Percentiles rank a stretch among this genome's conserved stretches.
Evolutionary conservation across 1,140 invertebrate genomes (phyloP).

Genomic region (Ceratina japonica): DNA sequence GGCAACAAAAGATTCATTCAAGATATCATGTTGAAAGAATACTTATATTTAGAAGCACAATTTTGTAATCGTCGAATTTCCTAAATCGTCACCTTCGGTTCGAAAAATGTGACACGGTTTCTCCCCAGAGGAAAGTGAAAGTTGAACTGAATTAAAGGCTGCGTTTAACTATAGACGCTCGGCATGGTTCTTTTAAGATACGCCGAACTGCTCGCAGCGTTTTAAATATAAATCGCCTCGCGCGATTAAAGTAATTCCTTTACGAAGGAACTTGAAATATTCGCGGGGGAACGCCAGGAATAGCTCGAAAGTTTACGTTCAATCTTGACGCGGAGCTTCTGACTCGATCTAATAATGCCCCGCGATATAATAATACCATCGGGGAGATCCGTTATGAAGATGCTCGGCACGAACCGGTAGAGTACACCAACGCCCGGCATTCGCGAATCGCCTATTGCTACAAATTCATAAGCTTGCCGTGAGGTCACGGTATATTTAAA

Average conservation of each 20-base stretch:
- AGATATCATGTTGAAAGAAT: not conserved
- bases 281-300: not conserved
- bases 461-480: constrained; percentile 9
- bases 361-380: constrained; percentile 1
- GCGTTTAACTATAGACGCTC: not conserved
- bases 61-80: constrained; percentile 9
- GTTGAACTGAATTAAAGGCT: constrained; percentile 17
- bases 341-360: constrained; percentile 6
- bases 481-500: not conserved
- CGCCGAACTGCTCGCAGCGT: no score
- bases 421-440: not conserved
- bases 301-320: not conserved
- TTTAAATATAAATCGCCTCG: no score
- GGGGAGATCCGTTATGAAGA: constrained; percentile 13
- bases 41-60: not conserved
- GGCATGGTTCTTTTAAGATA: not conserved
- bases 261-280: not conserved
- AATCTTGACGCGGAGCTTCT: not conserved
- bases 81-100: not conserved
- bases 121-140: constrained; percentile 25
- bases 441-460: constrained; percentile 8
- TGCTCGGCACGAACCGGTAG: not conserved
- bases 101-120: constrained; percentile 21
- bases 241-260: no score
- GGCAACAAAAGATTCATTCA: no score